A percentile compares a stretch with the other conserved stretches of the same genome.
Evolutionary conservation across 2,888 invertebrate species (phyloP).

Genomic region (Nemoura dubitans): DNA sequence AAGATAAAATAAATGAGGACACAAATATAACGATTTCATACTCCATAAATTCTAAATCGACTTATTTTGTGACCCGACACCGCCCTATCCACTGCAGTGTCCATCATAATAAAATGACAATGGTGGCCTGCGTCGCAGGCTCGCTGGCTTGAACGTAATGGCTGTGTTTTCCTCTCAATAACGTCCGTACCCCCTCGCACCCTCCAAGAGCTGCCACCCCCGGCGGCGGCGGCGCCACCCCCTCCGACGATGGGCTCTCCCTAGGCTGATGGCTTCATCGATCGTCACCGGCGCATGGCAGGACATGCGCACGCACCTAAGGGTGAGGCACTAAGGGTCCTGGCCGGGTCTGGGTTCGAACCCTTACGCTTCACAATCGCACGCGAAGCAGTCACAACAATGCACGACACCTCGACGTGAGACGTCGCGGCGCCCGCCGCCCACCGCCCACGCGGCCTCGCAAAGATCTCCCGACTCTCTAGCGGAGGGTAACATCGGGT

Average conservation of each 20-base stretch:
- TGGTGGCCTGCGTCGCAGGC: neutral
- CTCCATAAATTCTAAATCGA: neutral
- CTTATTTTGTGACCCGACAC: neutral
- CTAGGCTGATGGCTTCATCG: constrained; percentile 46
- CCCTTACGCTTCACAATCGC: neutral
- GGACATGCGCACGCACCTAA: neutral
- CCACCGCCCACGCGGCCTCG: neutral
- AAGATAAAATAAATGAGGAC: neutral
- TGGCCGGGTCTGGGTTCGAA: constrained; percentile 14
- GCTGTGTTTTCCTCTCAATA: constrained; percentile 15
- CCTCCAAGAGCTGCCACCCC: neutral
- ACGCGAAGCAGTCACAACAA: neutral
- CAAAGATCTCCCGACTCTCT: neutral
- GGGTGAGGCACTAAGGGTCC: neutral
- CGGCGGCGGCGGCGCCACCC: constrained; percentile 22
- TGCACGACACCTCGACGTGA: neutral
- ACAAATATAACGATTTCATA: neutral
- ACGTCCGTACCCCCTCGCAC: neutral
- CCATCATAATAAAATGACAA: neutral
- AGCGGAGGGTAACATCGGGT: neutral
- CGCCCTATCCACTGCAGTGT: neutral
- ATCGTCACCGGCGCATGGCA: neutral
- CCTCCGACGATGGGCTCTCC: constrained; percentile 43
- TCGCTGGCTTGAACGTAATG: neutral
- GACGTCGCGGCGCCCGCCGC: neutral